Conservation (phyloP, 2,888 invertebrate genomes). For the Periphyllus acericola region DNA sequence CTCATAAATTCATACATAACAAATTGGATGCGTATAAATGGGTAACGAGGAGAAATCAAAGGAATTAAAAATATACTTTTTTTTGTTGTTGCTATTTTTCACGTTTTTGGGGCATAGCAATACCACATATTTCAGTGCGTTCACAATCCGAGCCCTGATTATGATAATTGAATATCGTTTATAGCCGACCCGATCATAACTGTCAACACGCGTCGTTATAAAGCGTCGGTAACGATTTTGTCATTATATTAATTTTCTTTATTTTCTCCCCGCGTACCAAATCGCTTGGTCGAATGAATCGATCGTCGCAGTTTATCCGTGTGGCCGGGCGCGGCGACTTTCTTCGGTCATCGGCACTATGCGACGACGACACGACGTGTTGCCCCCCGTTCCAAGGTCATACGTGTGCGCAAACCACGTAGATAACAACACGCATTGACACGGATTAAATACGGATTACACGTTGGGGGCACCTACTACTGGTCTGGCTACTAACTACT, state of each 20-base stretch:
- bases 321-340: slow-evolving; percentile 16
- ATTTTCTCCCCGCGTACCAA: not conserved
- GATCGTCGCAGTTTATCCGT: not conserved
- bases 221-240: not conserved
- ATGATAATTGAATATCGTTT: not conserved
- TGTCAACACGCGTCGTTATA: no score
- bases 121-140: no score
- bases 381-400: slow-evolving; percentile 10
- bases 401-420: not conserved
- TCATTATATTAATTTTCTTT: not conserved
- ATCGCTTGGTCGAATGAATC: slow-evolving; percentile 8
- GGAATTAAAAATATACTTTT: no score
- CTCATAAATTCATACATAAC: no score
- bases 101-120: no score
- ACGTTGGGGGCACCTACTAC: no score
- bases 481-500: not conserved
- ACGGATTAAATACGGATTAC: no score
- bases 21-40: no score
- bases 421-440: not conserved
- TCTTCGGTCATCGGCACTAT: slow-evolving; percentile 56
- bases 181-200: not conserved
- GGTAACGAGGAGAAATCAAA: no score
- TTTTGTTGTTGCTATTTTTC: no score
- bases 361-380: not conserved
- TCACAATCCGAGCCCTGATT: not conserved